Percentiles rank a stretch among this genome's conserved stretches.
phyloP scores from a whole-genome alignment of 2,888 invertebrate genomes.

The Eupithecia centaureata region DNA sequence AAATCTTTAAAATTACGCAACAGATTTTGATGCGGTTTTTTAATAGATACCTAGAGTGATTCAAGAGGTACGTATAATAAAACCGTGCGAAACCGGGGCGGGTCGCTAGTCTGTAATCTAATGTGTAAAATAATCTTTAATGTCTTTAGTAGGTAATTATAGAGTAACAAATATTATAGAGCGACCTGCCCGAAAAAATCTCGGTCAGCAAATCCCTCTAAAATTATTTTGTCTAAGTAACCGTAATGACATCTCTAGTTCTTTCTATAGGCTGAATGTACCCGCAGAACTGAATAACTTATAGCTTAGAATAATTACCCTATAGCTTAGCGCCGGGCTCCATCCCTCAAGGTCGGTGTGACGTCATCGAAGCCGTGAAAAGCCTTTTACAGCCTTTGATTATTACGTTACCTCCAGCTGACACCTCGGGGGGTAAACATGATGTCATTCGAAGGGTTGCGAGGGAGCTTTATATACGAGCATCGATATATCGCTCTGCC shows the following conservation, averaged over 20 bases:
- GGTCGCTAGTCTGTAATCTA: too few species aligned
- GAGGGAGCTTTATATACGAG: too few species aligned
- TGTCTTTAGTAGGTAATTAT: too few species aligned
- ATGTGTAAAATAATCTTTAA: too few species aligned
- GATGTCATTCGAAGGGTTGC: neutral
- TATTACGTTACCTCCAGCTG: neutral
- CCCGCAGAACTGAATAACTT: neutral
- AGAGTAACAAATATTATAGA: too few species aligned
- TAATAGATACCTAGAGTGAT: too few species aligned
- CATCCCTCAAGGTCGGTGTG: neutral
- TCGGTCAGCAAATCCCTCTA: neutral
- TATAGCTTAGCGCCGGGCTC: neutral
- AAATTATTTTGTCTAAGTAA: neutral
- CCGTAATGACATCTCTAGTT: neutral
- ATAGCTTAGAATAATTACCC: neutral
- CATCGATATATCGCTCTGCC: too few species aligned
- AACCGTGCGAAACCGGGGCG: too few species aligned
- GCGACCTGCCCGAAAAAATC: too few species aligned
- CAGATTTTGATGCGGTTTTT: too few species aligned
- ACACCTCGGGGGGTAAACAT: neutral
- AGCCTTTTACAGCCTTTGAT: constrained; percentile 7
- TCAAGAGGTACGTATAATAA: too few species aligned
- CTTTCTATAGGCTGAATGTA: constrained; percentile 1
- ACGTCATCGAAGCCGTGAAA: constrained; percentile 16
- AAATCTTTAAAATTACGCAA: too few species aligned